A percentile compares a stretch with the other conserved stretches of the same genome.
Conservation (phyloP, 2,797 vertebrate species). For the Oreortyx pictus region DNA sequence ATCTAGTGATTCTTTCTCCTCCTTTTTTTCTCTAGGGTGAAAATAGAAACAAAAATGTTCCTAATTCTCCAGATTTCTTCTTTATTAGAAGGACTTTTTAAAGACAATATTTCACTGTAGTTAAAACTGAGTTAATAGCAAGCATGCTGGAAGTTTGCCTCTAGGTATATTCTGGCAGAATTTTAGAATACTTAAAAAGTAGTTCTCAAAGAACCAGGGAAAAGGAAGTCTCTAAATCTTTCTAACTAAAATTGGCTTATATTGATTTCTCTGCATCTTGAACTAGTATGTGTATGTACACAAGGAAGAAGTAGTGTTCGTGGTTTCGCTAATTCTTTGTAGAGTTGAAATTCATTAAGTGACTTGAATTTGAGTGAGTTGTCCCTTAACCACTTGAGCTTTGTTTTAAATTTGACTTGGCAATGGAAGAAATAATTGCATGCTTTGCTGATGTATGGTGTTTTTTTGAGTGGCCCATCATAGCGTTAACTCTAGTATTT, state of each 20-base stretch:
- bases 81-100: not conserved
- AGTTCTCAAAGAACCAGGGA: not conserved
- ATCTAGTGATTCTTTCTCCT: not conserved
- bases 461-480: not conserved
- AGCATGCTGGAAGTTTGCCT: not conserved
- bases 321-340: not conserved
- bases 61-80: not conserved
- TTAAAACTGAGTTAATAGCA: not conserved
- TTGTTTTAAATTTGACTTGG: not conserved
- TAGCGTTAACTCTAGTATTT: fast-evolving
- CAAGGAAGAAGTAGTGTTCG: not conserved
- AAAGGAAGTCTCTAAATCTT: not conserved
- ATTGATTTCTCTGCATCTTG: not conserved
- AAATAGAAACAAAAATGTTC: not conserved
- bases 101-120: not conserved
- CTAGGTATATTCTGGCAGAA: not conserved
- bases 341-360: not conserved
- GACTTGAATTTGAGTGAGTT: not conserved
- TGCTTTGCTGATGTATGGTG: not conserved
- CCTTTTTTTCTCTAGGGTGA: not conserved
- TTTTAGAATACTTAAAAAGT: not conserved
- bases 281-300: not conserved
- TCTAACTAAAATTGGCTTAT: not conserved
- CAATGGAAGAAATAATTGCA: not conserved
- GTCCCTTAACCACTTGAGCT: not conserved